phyloP scores from a whole-genome alignment of 2,888 invertebrate species.

The Nephrotoma guestfalica region DNA sequence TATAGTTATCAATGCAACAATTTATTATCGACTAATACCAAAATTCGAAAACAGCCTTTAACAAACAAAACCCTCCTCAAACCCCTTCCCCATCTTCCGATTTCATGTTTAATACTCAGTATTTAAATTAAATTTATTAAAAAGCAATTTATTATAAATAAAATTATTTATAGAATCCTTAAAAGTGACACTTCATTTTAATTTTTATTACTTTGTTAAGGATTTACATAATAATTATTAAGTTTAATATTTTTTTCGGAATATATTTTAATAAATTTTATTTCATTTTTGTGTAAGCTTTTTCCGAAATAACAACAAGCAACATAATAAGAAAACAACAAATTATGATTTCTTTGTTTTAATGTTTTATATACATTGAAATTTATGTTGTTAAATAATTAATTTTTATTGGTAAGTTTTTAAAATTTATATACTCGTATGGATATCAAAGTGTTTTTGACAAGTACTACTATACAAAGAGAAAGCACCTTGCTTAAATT shows the following conservation, averaged over 20 bases:
- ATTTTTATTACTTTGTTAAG: not conserved
- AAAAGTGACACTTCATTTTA: not conserved
- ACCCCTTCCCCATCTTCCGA: no score
- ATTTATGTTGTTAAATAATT: not conserved
- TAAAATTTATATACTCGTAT: not conserved
- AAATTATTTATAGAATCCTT: not conserved
- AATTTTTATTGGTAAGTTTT: not conserved
- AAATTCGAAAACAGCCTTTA: no score
- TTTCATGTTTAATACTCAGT: not conserved
- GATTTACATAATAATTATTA: not conserved
- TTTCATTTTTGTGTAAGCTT: not conserved
- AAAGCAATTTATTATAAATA: not conserved
- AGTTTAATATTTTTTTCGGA: not conserved
- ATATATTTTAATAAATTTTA: not conserved
- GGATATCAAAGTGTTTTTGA: not conserved
- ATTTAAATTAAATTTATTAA: not conserved
- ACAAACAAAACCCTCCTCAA: no score
- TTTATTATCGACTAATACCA: no score
- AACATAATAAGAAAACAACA: not conserved
- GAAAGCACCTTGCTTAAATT: no score
- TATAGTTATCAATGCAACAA: no score
- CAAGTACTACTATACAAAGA: no score
- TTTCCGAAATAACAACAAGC: not conserved
- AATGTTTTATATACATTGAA: not conserved
- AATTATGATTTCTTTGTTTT: not conserved